phyloP scores from a whole-genome alignment of 2,888 invertebrate genomes.

The Gerosis bhagava region DNA sequence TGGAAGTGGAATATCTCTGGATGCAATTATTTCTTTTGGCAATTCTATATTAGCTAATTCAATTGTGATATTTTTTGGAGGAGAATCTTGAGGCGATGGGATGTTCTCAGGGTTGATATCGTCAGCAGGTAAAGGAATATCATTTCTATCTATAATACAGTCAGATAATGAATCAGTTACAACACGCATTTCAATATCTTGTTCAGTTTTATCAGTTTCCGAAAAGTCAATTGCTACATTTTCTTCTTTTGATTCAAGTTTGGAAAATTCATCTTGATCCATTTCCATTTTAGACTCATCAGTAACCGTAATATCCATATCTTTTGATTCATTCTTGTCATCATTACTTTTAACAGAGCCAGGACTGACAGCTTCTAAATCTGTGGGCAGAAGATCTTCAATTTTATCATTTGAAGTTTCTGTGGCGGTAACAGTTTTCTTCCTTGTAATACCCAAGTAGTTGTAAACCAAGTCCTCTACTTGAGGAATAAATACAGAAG shows the following conservation, averaged over 20 bases:
- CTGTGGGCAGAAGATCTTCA: slow-evolving; percentile 85
- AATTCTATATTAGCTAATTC: slow-evolving; percentile 61
- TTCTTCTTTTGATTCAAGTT: slow-evolving; percentile 46
- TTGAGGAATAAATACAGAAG: slow-evolving; percentile 93
- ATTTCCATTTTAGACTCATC: slow-evolving; percentile 49
- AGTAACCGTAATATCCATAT: slow-evolving; percentile 36
- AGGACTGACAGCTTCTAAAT: slow-evolving; percentile 91
- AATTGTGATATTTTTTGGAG: slow-evolving; percentile 60
- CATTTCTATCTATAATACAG: slow-evolving; percentile 45
- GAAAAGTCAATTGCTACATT: slow-evolving; percentile 34
- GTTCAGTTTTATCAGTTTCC: slow-evolving; percentile 67
- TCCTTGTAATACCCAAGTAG: slow-evolving; percentile 91
- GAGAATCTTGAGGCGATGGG: slow-evolving; percentile 59
- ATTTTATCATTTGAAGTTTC: slow-evolving; percentile 59
- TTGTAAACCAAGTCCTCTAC: slow-evolving; percentile 95
- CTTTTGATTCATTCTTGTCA: slow-evolving; percentile 57
- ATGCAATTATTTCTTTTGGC: slow-evolving; percentile 49
- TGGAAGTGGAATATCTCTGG: slow-evolving; percentile 54
- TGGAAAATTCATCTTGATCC: slow-evolving; percentile 51
- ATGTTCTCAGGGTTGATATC: slow-evolving; percentile 64
- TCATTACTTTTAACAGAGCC: slow-evolving; percentile 87
- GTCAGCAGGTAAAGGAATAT: slow-evolving; percentile 56
- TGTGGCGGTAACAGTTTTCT: slow-evolving; percentile 64
- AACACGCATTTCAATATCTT: slow-evolving; percentile 74
- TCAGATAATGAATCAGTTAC: slow-evolving; percentile 58